Base-by-base conservation (phyloP, 2,797 vertebrate species). In the Trematomus bernacchii region DNA sequence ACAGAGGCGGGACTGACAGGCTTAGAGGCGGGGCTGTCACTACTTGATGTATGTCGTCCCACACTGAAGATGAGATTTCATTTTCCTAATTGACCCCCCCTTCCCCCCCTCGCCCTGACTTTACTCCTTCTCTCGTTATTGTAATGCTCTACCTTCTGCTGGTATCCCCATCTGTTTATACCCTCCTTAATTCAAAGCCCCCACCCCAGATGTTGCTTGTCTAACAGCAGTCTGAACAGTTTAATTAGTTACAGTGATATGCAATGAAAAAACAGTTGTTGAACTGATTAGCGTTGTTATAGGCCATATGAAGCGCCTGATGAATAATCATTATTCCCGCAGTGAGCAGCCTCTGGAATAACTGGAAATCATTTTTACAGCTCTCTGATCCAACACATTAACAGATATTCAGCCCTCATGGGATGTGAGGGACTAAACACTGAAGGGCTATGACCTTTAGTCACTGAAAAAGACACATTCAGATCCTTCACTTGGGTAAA, bases 1-100 rank as follows among this genome's bases (percentile, higher is more conserved):
- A 94, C 91, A 10, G 64, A 89, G 89, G 2, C 79, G 82, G 3
- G 42, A 90, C 88, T 88, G 91, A 91, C 87, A 93, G 92, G 90
- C 87, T 89, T 90, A 93, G 94, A 94, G 93, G 93, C 88, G 91
- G 83, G 82, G 91, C 94, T 94, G 95, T 94, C 95, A 95, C 76
- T 66, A 68, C 77, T 69, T 84, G 92, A 96, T 96, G 92, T 95
- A 95, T 95, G 91, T 90, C 40, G 76, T 82, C 86, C 87, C 82
- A 73, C 88, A 87, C 85, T 85, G 88, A 95, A 87, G 94, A 95
- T 86, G 82, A 93, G 87, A 93, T 95, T 96, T 96, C 87, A 96
- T 96, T 93, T 86, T 91, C 80, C 93, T 96, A 95, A 96, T 96
- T 95, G 93, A 95, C 85, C 89, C 59, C 60, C 44, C 61, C 8